Evolutionary conservation across 2,888 invertebrate species (phyloP), one percentile per base, ranked within the genome.

Genomic region (Corbicula japonica): DNA sequence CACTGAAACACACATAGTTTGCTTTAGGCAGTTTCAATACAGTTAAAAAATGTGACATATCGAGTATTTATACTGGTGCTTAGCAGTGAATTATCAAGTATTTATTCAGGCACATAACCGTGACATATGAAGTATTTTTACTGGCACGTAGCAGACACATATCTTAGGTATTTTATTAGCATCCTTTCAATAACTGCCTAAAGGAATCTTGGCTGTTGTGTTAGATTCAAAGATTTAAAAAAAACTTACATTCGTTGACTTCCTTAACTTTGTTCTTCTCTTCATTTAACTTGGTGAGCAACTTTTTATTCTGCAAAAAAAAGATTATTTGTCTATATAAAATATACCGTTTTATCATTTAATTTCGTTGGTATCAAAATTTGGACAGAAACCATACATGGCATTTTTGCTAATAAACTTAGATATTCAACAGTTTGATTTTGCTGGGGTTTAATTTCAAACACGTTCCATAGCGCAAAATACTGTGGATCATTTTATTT

Each of bases 201-300:
- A 41, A 12, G 15, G 15, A 10, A 12, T 12, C 41, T 12, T 41
- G 41, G 41, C 10, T 41, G 10, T 41, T 10, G 15, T 41, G 15
- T 18, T 10, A 12, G 28, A 15, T 15, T 26, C 52, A 23, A 12
- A 6, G 23, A 21, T 52, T 26, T 23, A 38, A 23, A 26, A 28
- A 28, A 26, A 34, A 77, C 87, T 81, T 81, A 89, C 89, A 80
- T 61, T 80, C 63, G 76, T 83, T 85, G n/a, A 87, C 75, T 44
- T 87, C 72, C 21, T 73, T 68, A 0, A 89, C 56, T 65, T 88
- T 80, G 32, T 83, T 80, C 48, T 84, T 84, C 52, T 80, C 81
- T n/a, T 83, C 84, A 21, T 76, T 41, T 0, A 87, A 30, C 62
- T 79, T 85, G 12, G 65, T 62, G 12, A 73, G 69, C 30, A 87